These are phyloP conservation scores for Stegana nigrithorax DNA, from an alignment of 2,888 invertebrate species.

Conservation along the genomic window DNA sequence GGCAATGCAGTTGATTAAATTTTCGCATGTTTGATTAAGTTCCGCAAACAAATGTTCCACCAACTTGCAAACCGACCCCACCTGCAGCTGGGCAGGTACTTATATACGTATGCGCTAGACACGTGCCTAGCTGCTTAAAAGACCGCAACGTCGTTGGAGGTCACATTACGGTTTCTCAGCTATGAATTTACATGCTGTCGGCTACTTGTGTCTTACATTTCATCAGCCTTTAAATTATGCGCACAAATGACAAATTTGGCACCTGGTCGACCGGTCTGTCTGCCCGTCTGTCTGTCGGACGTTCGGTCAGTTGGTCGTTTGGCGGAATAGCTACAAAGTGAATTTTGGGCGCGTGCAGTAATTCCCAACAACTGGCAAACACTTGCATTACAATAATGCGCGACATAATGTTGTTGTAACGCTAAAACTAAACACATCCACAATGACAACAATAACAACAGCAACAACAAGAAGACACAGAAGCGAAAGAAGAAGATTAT, in stretches of 20 bases:
- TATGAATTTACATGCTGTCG: background rate
- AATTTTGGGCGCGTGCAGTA: conserved; percentile 41
- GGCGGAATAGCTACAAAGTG: conserved; percentile 7
- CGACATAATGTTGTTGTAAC: too few relatives aligned
- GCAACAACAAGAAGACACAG: too few relatives aligned
- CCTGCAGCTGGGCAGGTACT: background rate
- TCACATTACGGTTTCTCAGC: background rate
- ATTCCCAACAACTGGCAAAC: conserved; percentile 22
- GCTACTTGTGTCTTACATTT: background rate
- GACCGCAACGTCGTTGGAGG: background rate
- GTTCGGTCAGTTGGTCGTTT: background rate
- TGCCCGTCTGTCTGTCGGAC: background rate
- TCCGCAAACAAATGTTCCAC: background rate
- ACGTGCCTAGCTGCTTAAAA: background rate
- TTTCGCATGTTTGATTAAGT: conserved; percentile 9
- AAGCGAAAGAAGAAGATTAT: too few relatives aligned
- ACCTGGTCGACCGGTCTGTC: conserved; percentile 37
- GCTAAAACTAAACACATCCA: too few relatives aligned
- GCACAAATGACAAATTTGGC: conserved; percentile 42
- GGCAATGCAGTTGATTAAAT: conserved; percentile 13
- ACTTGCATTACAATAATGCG: background rate
- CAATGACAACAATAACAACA: too few relatives aligned
- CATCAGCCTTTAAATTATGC: conserved; percentile 45
- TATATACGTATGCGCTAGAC: background rate
- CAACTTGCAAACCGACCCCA: background rate